These are phyloP conservation scores for Ovis aries DNA, from an alignment of 2,113 vertebrate species.

Conservation along the genomic window DNA sequence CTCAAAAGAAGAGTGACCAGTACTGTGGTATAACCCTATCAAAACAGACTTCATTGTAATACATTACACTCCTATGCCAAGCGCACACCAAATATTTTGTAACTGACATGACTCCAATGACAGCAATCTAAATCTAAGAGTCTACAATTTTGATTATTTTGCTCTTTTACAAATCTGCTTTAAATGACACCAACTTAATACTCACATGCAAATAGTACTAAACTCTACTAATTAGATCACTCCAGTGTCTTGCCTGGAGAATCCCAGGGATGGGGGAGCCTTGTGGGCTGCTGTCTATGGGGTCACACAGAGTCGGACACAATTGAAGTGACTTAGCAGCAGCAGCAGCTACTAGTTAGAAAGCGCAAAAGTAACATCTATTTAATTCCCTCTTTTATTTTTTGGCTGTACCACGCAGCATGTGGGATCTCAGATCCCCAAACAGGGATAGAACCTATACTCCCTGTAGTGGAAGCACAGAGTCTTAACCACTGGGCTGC, in stretches of 20 bases:
- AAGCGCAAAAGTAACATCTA: background rate
- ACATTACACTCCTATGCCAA: background rate
- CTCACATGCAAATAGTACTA: background rate
- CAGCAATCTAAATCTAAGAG: background rate
- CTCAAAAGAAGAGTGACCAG: background rate
- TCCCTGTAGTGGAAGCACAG: background rate
- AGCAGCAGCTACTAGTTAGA: background rate
- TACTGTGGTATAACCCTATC: background rate
- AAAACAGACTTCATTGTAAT: background rate
- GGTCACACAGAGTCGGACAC: background rate
- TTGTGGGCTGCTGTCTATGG: background rate
- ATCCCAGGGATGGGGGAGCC: background rate
- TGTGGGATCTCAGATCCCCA: background rate
- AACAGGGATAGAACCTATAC: background rate
- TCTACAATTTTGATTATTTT: background rate
- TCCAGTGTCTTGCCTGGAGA: background rate
- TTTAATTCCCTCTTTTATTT: background rate
- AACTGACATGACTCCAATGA: background rate
- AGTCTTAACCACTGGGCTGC: background rate
- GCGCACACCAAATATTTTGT: background rate
- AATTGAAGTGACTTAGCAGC: background rate
- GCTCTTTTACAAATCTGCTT: constrained; percentile 15
- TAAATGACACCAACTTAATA: background rate
- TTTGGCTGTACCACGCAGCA: background rate
- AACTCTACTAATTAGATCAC: background rate